Conservation (phyloP, 2,797 vertebrate species). For the Rhinatrema bivittatum region DNA sequence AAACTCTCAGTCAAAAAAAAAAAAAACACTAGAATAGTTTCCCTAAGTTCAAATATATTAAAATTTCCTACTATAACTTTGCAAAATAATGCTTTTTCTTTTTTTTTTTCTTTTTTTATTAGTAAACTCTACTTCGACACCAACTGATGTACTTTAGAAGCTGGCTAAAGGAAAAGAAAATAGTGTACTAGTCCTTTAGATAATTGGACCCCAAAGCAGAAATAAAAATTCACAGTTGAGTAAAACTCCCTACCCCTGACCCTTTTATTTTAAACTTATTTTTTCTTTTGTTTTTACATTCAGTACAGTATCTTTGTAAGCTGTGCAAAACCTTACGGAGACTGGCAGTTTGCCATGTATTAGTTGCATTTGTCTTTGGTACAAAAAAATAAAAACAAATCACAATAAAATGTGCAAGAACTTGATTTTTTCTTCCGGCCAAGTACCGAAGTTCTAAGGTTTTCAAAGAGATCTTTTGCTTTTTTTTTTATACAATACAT, state of each 20-base stretch:
- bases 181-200: slow-evolving; percentile 91
- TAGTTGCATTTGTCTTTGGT: slow-evolving; percentile 99
- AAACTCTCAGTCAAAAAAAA: slow-evolving; percentile 56
- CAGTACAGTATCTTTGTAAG: slow-evolving; percentile 99
- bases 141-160: slow-evolving; percentile 76
- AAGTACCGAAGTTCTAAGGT: slow-evolving; percentile 80
- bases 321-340: slow-evolving; percentile 99
- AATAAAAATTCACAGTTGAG: slow-evolving; percentile 98
- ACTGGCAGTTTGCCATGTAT: slow-evolving; percentile 97
- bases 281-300: slow-evolving; percentile 83
- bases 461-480: slow-evolving; percentile 93
- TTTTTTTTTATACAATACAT: slow-evolving; percentile 82
- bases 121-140: slow-evolving; percentile 63
- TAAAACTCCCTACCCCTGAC: slow-evolving; percentile 95
- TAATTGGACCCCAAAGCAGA: slow-evolving; percentile 99
- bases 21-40: slow-evolving; percentile 68
- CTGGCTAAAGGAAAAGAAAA: slow-evolving; percentile 70
- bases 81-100: too few species aligned
- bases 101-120: too few species aligned
- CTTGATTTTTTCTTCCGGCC: slow-evolving; percentile 70
- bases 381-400: slow-evolving; percentile 96
- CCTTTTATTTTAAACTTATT: slow-evolving; percentile 44
- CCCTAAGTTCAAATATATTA: slow-evolving; percentile 73
- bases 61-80: slow-evolving; percentile 67
- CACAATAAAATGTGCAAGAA: slow-evolving; percentile 97